Evolutionary conservation across 2,888 invertebrate species (phyloP).

Genomic region (Rhamnusium bicolor): DNA sequence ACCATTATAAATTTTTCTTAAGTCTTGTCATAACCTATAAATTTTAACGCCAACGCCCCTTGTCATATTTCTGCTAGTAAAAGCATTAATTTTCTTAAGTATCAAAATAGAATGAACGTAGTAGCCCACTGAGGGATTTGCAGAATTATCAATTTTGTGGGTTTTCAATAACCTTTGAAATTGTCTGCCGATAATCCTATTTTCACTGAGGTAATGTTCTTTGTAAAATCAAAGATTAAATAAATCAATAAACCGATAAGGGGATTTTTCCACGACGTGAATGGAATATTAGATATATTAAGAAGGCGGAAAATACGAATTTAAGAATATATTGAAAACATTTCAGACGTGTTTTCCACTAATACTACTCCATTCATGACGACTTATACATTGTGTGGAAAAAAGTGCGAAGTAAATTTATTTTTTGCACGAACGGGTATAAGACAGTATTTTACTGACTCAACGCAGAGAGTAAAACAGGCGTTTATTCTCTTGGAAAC

Average conservation of each 20-base stretch:
- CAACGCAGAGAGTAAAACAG: no score
- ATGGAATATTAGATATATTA: not conserved
- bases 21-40: not conserved
- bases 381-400: no score
- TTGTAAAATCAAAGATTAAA: conserved; percentile 25
- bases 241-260: conserved; percentile 20
- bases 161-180: not conserved
- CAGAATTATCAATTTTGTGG: conserved; percentile 3
- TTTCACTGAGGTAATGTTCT: conserved; percentile 21
- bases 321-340: not conserved
- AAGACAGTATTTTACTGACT: no score
- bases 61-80: not conserved
- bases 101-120: not conserved
- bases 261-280: not conserved
- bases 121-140: not conserved
- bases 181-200: conserved; percentile 4
- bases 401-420: no score
- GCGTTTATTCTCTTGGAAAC: no score
- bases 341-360: not conserved
- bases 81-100: conserved; percentile 2
- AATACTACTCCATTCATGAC: no score
- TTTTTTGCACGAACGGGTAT: no score
- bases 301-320: not conserved
- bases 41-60: conserved; percentile 2
- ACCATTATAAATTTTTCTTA: no score